Evolutionary conservation across 2,113 vertebrate genomes (phyloP).

Genomic region (Aplodontia rufa): DNA sequence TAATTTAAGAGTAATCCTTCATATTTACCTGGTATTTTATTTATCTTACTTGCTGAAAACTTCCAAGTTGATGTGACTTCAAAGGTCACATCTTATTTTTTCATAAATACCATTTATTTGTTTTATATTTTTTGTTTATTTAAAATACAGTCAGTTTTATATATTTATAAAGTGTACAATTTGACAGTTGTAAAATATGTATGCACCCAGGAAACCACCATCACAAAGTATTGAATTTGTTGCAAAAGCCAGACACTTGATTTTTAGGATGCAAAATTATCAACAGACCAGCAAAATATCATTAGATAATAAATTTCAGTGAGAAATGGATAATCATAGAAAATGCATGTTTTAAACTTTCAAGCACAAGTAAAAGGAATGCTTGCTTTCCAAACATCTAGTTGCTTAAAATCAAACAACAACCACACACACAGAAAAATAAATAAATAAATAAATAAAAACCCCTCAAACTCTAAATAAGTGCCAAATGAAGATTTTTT

Average conservation of each 20-base stretch:
- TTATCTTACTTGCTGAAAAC: conserved; percentile 31
- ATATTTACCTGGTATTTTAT: background rate
- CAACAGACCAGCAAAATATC: background rate
- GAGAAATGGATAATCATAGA: conserved; percentile 70
- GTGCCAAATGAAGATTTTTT: background rate
- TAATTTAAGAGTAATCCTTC: background rate
- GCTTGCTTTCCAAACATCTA: background rate
- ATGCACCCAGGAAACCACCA: no score
- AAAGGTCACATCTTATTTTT: background rate
- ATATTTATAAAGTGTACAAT: no score
- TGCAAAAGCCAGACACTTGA: background rate
- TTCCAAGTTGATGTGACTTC: background rate
- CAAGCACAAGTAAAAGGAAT: conserved; percentile 49
- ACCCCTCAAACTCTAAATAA: background rate
- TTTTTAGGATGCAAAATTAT: background rate
- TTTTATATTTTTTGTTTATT: background rate
- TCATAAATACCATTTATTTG: background rate
- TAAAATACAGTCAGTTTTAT: no score
- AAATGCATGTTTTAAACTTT: conserved; percentile 73
- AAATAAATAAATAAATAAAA: no score
- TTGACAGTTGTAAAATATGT: no score
- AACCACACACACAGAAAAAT: no score
- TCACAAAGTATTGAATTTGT: no score
- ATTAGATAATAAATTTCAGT: background rate
- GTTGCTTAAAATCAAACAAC: background rate